These are phyloP conservation scores for Poecile montanus DNA, from an alignment of 2,797 vertebrate species.

Conservation along the genomic window DNA sequence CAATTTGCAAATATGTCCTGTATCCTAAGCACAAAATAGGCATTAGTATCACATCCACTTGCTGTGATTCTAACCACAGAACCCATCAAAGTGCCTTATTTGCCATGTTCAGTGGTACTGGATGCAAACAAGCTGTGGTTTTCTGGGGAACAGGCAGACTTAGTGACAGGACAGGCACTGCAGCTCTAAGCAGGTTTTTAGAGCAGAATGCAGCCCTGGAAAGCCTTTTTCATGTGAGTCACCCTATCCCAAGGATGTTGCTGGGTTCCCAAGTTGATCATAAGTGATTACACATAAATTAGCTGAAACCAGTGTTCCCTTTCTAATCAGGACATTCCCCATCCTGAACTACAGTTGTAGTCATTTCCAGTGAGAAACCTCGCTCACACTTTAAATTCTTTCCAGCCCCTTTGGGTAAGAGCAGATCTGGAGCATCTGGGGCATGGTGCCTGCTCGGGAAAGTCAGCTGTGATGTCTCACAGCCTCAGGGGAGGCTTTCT, in stretches of 20 bases:
- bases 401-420: background rate
- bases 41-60: background rate
- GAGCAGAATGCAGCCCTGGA: background rate
- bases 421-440: background rate
- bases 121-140: background rate
- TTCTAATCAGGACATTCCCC: background rate
- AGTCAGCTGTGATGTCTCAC: background rate
- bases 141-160: background rate
- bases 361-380: background rate
- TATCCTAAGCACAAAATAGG: background rate
- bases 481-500: background rate
- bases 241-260: background rate
- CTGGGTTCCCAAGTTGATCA: background rate
- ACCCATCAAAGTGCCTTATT: background rate
- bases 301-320: background rate
- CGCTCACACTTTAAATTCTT: accelerated
- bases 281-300: background rate
- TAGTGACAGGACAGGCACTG: accelerated
- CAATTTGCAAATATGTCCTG: background rate
- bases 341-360: background rate
- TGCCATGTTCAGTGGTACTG: background rate
- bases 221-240: background rate
- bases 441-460: background rate
- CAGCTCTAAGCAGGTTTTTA: background rate
- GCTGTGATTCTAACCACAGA: accelerated